Base-by-base conservation (phyloP, 2,888 invertebrate genomes). In the Dioctria linearis region DNA sequence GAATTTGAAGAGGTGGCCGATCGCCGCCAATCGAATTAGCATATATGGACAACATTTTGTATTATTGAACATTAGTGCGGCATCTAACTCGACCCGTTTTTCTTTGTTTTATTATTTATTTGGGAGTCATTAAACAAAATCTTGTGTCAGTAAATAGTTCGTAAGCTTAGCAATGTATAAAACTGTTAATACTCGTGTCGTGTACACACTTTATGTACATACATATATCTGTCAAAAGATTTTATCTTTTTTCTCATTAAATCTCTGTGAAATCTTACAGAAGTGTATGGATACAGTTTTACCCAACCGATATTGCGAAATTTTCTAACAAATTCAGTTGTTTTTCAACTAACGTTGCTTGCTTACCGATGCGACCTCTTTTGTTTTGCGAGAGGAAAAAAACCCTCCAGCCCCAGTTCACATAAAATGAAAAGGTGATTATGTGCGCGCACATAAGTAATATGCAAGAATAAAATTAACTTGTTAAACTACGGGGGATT, bases 261-360 rank as follows among this genome's bases (percentile, higher is more conserved):
- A 37, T 54, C 54, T 40, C 39, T 54, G 54, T 39, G 65, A 78
- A 63, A 42, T 66, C 65, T 65, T 37, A 61, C 40, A 65, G 39
- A 5, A 25, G 25, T 25, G 25, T 25, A n/a, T n/a, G 11, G 11
- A 5, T 5, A 59, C 71, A 37, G 65, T 54, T 78, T 76, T 78
- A 8, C 65, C 57, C 5, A 49, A 57, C 13, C 42, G 54, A 37
- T 37, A 13, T 79, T 66, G 67, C 43, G 67, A 79, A 79, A 67
- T 67, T 49, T 51, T 43, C 42, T 67, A 67, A 63, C 78, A 79
- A 25, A 79, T 79, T 79, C 57, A 54, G 78, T 79, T 79, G 78
- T 67, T 79, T 57, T 63, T 46, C 8, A 11, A 37, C 11, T 37
- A 2, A 71, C 25, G 25, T 51, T 54, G 39, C n/a, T 61, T 46